Conservation (phyloP, 2,888 invertebrate species). For the Watsonalla binaria region DNA sequence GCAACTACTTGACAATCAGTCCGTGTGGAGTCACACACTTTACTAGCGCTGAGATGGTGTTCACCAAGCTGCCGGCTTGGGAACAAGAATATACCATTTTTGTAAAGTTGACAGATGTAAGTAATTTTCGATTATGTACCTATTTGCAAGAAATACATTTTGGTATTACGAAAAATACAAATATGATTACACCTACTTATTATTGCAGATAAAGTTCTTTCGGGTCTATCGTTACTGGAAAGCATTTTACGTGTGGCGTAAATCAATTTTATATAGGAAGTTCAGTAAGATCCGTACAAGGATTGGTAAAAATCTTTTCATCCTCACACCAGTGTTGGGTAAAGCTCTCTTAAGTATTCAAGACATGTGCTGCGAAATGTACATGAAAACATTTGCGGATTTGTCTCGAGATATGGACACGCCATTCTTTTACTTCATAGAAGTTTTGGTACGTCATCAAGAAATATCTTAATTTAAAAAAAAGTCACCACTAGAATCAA, state of each 20-base stretch:
- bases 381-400: conserved; percentile 81
- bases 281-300: conserved; percentile 77
- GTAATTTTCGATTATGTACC: conserved; percentile 6
- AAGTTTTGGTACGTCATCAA: conserved; percentile 77
- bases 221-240: conserved; percentile 86
- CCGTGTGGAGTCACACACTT: conserved; percentile 89
- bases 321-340: conserved; percentile 84
- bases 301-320: conserved; percentile 84
- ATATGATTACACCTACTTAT: background rate
- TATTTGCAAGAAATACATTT: no score
- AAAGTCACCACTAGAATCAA: no score
- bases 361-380: conserved; percentile 82
- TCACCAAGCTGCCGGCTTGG: conserved; percentile 88
- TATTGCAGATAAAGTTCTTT: conserved; percentile 81
- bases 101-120: conserved; percentile 84
- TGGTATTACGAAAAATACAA: background rate
- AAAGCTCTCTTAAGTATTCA: conserved; percentile 85
- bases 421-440: conserved; percentile 83
- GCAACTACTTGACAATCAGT: conserved; percentile 89
- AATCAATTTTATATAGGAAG: conserved; percentile 84
- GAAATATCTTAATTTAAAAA: no score
- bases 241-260: conserved; percentile 89
- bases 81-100: conserved; percentile 90
- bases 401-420: conserved; percentile 65
- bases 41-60: conserved; percentile 83